Percentiles rank a stretch among this genome's conserved stretches.
phyloP scores from a whole-genome alignment of 23 tunicate species.

The Phallusia fumigata region DNA sequence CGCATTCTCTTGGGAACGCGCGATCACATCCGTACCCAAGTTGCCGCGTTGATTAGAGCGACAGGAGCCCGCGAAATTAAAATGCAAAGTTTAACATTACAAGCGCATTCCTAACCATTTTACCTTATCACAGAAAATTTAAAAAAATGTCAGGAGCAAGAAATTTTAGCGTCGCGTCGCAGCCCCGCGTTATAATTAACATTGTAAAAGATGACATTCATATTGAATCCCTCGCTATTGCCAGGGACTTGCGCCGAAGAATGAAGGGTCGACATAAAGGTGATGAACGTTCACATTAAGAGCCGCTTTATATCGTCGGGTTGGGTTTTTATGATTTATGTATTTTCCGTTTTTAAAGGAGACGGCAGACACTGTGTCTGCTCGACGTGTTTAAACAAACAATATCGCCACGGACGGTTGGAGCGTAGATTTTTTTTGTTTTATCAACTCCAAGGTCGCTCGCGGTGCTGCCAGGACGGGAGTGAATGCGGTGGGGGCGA shows the following conservation, averaged over 20 bases:
- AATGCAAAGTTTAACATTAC: not conserved
- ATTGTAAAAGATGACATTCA: not conserved
- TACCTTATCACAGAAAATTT: not conserved
- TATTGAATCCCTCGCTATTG: not conserved
- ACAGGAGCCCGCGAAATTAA: not conserved
- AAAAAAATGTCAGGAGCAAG: not conserved
- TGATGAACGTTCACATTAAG: constrained; percentile 7
- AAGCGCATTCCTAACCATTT: not conserved
- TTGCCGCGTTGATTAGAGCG: not conserved
- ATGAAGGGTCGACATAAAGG: not conserved
- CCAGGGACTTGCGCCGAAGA: not conserved
- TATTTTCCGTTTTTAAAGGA: not conserved
- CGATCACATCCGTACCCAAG: not conserved
- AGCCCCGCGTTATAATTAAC: not conserved
- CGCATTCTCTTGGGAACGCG: constrained; percentile 3
- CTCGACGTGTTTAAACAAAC: not conserved
- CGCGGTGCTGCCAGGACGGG: constrained; percentile 2
- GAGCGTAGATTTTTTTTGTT: not conserved
- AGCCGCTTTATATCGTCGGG: constrained; percentile 3
- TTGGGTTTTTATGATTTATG: not conserved
- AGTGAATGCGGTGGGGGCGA: constrained; percentile 5
- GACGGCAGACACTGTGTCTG: constrained; percentile 1
- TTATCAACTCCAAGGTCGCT: constrained; percentile 11
- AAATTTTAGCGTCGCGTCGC: not conserved
- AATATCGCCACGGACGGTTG: not conserved